These are phyloP conservation scores for Gobio gobio DNA, from an alignment of 2,113 vertebrate genomes.

Conservation along the genomic window DNA sequence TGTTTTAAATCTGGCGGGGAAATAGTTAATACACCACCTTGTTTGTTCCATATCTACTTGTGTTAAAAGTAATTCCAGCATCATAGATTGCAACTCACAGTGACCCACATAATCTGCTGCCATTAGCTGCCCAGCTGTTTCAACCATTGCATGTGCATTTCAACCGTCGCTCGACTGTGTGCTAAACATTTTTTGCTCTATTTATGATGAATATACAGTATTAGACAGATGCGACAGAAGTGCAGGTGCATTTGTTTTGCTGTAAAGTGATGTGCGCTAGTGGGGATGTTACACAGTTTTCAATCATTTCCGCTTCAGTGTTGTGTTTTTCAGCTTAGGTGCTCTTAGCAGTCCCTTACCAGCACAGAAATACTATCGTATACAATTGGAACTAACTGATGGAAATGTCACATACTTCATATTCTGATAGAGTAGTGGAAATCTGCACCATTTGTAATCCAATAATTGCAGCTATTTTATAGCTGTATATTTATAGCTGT, in stretches of 20 bases:
- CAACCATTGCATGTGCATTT: constrained; percentile 18
- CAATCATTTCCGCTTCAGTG: constrained; percentile 16
- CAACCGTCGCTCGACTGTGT: background rate
- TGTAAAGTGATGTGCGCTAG: constrained; percentile 22
- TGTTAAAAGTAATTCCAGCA: background rate
- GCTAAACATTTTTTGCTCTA: constrained; percentile 9
- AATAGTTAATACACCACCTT: background rate
- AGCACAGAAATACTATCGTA: background rate
- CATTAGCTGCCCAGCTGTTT: constrained; percentile 34
- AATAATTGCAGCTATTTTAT: background rate
- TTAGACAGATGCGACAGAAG: constrained; percentile 2
- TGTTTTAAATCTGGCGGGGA: too few relatives aligned
- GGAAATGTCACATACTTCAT: constrained; percentile 12
- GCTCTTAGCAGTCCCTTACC: constrained; percentile 21
- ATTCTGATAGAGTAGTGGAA: background rate
- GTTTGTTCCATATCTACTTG: constrained; percentile 18
- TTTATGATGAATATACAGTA: constrained; percentile 27
- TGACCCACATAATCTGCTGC: constrained; percentile 17
- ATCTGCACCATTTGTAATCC: background rate
- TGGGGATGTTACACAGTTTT: constrained; percentile 31
- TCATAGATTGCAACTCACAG: background rate
- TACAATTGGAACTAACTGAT: background rate
- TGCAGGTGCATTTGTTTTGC: constrained; percentile 23
- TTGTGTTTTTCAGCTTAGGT: background rate
- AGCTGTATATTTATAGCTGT: too few relatives aligned